Base-by-base conservation (phyloP, 2,888 invertebrate genomes). In the Dasypogon diadema region DNA sequence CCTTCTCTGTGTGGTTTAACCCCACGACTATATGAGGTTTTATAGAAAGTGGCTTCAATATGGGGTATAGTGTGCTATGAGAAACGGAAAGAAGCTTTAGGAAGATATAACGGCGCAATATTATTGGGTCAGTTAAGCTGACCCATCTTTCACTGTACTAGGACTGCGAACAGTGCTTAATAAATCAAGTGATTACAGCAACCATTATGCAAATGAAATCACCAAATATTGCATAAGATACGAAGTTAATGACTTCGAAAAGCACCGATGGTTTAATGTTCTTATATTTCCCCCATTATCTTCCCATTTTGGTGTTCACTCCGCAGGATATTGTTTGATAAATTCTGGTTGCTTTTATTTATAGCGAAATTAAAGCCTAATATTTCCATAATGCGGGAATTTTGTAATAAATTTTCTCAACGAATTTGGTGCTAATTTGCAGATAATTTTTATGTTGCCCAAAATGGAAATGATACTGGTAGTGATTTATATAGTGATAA, bases 131-230 rank as follows among this genome's bases (percentile, higher is more conserved):
- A 12, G 42, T 42, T 42, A 42, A 42, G n/a, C n/a, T 12, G 42
- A n/a, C 42, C 42, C 42, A 42, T 42, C 8, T 42, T 42, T 42
- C 12, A 12, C n/a, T n/a, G 12, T 12, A 42, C 42, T 2, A 42
- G 6, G 12, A 42, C 42, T 12, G 1, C n/a, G 42, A 12, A 1
- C n/a, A 42, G 42, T 6, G 42, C 6, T 42, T 12, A 6, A 42
- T 42, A 42, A 42, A 42, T 42, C 42, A 42, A 42, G n/a, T 42
- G 42, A 42, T 42, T 42, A 42, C 42, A n/a, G 42, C 42, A 42
- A 42, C 42, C n/a, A 42, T 42, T 42, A 42, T 42, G 42, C 42
- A 42, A 42, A 42, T 12, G 6, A 42, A 42, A 12, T 42, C 42
- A 42, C 42, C 42, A n/a, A 42, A 42, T 42, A 42, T 42, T 42